Conservation (phyloP, 2,113 vertebrate species). For the Hydrochoerus hydrochaeris region DNA sequence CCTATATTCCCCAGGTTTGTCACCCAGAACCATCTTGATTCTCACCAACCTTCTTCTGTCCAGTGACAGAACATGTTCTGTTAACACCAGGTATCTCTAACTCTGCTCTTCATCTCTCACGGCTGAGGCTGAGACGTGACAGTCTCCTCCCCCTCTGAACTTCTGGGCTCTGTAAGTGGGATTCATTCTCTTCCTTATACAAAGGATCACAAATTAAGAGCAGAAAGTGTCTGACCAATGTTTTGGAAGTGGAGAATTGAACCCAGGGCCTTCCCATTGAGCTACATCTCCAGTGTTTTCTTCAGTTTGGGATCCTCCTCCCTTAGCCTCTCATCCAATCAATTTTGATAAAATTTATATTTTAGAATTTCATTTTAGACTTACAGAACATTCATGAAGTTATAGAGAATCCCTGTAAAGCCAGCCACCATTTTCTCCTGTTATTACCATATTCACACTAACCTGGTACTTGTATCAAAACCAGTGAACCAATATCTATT, state of each 20-base stretch:
- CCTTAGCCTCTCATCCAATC: not conserved
- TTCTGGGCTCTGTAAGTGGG: not conserved
- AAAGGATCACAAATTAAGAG: not conserved
- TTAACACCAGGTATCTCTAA: not conserved
- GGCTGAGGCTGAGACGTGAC: not conserved
- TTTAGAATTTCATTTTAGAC: not conserved
- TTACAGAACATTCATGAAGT: not conserved
- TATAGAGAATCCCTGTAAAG: not conserved
- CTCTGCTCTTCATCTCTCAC: not conserved
- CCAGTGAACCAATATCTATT: not conserved
- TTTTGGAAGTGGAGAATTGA: not conserved
- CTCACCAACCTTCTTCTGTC: fast-evolving
- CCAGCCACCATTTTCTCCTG: not conserved
- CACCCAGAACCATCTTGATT: not conserved
- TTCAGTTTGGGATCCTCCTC: not conserved
- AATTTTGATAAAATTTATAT: not conserved
- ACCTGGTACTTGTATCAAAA: not conserved
- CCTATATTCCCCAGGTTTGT: not conserved
- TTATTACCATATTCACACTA: not conserved
- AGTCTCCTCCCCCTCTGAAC: no score
- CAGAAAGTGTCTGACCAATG: not conserved
- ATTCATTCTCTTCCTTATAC: not conserved
- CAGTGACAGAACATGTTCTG: not conserved
- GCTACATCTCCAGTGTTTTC: not conserved
- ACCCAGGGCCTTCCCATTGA: not conserved